Percentiles rank a stretch among this genome's conserved stretches.
These are phyloP conservation scores for Coreius guichenoti DNA, from an alignment of 2,797 vertebrate genomes.

Conservation along the genomic window DNA sequence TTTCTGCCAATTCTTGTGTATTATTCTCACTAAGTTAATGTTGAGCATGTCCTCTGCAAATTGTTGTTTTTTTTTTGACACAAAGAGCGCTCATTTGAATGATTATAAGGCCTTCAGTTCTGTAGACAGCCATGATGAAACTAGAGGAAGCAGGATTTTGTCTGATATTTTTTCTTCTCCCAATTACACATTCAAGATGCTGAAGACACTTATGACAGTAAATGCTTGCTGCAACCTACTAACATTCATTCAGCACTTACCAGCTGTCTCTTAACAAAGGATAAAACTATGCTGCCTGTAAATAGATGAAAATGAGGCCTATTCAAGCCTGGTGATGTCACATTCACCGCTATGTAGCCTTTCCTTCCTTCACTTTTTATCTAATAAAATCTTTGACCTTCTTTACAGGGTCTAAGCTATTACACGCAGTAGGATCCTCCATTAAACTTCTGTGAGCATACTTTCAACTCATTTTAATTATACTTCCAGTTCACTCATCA, in stretches of 20 bases:
- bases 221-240: neutral
- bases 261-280: slow-evolving; percentile 11
- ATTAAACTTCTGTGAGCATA: neutral
- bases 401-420: neutral
- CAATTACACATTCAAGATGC: neutral
- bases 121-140: neutral
- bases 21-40: neutral
- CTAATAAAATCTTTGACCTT: neutral
- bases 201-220: neutral
- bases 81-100: neutral
- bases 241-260: neutral
- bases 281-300: slow-evolving; percentile 1
- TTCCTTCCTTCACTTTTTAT: slow-evolving; percentile 1
- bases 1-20: neutral
- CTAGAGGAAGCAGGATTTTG: neutral
- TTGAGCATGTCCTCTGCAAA: neutral
- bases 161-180: neutral
- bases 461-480: slow-evolving; percentile 7
- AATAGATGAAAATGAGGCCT: neutral
- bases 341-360: neutral
- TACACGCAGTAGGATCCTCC: neutral
- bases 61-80: neutral
- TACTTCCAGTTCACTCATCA: neutral
- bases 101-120: neutral
- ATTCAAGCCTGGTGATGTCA: neutral